Evolutionary conservation across 2,797 vertebrate genomes (phyloP), one percentile per base, ranked within the genome.

Genomic region (Anomalospiza imberbis): DNA sequence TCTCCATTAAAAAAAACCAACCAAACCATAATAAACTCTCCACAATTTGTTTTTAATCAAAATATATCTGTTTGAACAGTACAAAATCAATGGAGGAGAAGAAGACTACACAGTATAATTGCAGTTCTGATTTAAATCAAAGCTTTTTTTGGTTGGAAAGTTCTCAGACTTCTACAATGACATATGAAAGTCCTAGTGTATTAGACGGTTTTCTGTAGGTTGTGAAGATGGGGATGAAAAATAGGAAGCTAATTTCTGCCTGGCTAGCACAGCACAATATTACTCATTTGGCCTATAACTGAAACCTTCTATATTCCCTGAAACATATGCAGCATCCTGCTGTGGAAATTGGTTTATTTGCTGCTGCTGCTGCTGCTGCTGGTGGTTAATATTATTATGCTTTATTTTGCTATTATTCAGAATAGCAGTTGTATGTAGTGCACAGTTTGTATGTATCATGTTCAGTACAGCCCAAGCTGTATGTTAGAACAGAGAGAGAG

Each of bases 351-450:
- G 32, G 38, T 36, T 89, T 94, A 73, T 87, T 91, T 90, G 62
- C 70, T 86, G 63, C 9, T 76, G 54, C 1, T 90, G 62, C 70
- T 86, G 63, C 9, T 76, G 54, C 1, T 91, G 28, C 0, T 66
- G 25, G 0, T 88, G 12, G 31, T 73, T 87, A 38, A 29, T 89
- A 72, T 65, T 65, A 68, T 92, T 93, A 88, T 70, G 47, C 13
- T 88, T 89, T 87, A 93, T 77, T 95, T 94, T 92, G 9, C 8
- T 92, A 80, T 91, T 87, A n/a, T 79, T 85, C 47, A 68, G 34
- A 85, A 61, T 34, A 80, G 17, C n/a, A 18, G 31, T 61, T 57
- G 18, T 65, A 36, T 63, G 26, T 17, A 48, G 20, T 3, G 1
- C 32, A 58, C 3, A 48, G 16, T 73, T 85, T 42, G 17, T 42